phyloP scores from a whole-genome alignment of 2,888 invertebrate species.

The Phalera bucephala region DNA sequence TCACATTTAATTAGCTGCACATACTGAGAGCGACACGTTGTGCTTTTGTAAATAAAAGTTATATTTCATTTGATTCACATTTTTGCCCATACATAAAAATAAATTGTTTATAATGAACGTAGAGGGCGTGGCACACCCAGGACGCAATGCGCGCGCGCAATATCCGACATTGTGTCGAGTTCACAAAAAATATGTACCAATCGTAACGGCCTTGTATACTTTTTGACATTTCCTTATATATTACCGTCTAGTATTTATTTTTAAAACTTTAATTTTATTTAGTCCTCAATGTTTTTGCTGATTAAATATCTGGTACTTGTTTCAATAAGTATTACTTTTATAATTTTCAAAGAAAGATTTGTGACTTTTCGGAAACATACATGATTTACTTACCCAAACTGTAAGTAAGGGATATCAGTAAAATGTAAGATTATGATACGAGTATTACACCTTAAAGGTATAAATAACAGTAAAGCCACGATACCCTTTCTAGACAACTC shows the following conservation, averaged over 20 bases:
- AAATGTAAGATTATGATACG: too few relatives aligned
- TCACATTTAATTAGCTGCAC: too few relatives aligned
- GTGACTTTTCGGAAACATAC: too few relatives aligned
- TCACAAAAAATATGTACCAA: constrained; percentile 31
- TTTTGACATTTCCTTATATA: constrained; percentile 34
- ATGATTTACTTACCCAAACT: too few relatives aligned
- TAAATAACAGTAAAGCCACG: not conserved
- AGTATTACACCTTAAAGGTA: not conserved
- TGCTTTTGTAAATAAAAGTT: too few relatives aligned
- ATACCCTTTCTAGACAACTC: too few relatives aligned
- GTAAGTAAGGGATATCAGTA: too few relatives aligned
- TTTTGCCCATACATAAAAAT: too few relatives aligned
- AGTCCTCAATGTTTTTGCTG: constrained; percentile 12
- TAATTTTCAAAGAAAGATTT: too few relatives aligned
- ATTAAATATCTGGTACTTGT: constrained; percentile 8
- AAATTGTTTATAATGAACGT: too few relatives aligned
- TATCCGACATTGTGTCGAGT: constrained; percentile 26
- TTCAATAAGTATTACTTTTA: constrained; percentile 2
- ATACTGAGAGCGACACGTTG: too few relatives aligned
- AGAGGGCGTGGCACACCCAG: constrained; percentile 23
- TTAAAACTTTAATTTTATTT: constrained; percentile 27
- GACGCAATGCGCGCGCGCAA: constrained; percentile 13
- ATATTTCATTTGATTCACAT: too few relatives aligned
- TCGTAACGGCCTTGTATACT: constrained; percentile 26
- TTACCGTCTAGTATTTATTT: constrained; percentile 29